These are phyloP conservation scores for Gastrophysa polygoni DNA, from an alignment of 2,888 invertebrate species.

Conservation along the genomic window DNA sequence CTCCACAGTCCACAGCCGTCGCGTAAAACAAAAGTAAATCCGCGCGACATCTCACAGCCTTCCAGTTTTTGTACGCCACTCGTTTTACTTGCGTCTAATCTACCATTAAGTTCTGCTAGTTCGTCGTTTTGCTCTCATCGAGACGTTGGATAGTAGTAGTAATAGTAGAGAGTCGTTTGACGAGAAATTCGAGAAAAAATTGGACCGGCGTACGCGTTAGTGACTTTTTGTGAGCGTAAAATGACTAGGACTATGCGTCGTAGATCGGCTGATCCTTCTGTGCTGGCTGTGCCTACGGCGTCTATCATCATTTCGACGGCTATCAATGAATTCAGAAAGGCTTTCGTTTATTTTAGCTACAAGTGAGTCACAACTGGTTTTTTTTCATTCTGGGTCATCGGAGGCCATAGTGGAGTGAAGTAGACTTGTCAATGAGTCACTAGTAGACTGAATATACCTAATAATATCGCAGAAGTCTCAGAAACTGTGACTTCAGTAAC, in stretches of 20 bases:
- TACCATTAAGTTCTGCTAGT: conserved; percentile 47
- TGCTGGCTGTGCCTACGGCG: conserved; percentile 57
- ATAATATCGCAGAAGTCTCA: too few relatives aligned
- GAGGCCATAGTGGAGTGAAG: too few relatives aligned
- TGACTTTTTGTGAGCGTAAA: conserved; percentile 5
- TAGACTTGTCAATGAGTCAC: too few relatives aligned
- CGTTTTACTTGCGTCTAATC: conserved; percentile 25
- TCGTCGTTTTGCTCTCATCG: conserved; percentile 9
- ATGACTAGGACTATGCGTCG: conserved; percentile 39
- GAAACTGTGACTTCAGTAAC: too few relatives aligned
- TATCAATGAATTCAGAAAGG: conserved; percentile 59
- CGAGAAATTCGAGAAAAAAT: not conserved
- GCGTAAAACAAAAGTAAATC: conserved; percentile 25
- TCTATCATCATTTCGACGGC: conserved; percentile 62
- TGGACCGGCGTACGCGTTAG: conserved; percentile 1
- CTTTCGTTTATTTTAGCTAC: conserved; percentile 60
- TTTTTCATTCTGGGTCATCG: not conserved
- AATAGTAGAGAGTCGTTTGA: conserved; percentile 37
- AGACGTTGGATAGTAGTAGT: conserved; percentile 40
- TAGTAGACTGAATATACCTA: too few relatives aligned
- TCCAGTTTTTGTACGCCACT: conserved; percentile 28
- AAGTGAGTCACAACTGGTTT: conserved; percentile 54
- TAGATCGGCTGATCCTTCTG: conserved; percentile 51
- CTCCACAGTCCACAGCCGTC: conserved; percentile 21
- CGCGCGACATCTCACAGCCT: conserved; percentile 18